Evolutionary conservation across 2,113 vertebrate genomes (phyloP).

Genomic region (Rhinoptilus africanus): DNA sequence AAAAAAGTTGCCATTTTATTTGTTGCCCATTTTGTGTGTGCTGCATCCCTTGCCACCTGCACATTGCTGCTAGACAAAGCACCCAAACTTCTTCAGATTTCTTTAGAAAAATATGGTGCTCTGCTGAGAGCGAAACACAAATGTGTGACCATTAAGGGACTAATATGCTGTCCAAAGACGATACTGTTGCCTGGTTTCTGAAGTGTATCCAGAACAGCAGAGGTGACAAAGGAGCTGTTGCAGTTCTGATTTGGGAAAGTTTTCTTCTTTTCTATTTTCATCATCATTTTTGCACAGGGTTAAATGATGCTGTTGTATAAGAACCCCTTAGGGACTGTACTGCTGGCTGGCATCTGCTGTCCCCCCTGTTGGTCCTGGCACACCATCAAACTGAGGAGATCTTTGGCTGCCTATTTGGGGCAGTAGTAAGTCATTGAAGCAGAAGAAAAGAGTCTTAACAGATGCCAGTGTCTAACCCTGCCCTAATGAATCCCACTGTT

Average conservation of each 20-base stretch:
- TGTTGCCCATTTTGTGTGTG: not conserved
- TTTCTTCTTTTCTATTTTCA: constrained; percentile 3
- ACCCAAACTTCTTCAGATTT: not conserved
- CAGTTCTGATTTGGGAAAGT: not conserved
- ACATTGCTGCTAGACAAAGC: not conserved
- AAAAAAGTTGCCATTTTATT: not conserved
- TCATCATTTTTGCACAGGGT: not conserved
- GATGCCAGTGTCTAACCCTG: not conserved
- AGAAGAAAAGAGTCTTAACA: constrained; percentile 38
- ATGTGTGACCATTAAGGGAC: not conserved
- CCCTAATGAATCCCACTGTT: constrained; percentile 43
- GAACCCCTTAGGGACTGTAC: not conserved
- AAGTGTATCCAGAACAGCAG: not conserved
- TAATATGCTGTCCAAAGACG: not conserved
- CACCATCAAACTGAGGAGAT: constrained; percentile 1
- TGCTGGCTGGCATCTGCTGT: not conserved
- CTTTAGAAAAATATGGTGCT: not conserved
- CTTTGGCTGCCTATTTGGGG: constrained; percentile 37
- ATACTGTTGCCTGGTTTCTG: not conserved
- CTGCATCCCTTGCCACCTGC: not conserved
- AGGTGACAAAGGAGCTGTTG: not conserved
- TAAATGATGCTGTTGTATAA: constrained; percentile 4
- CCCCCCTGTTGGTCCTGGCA: not conserved
- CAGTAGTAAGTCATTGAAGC: constrained; percentile 26
- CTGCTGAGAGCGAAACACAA: not conserved